Conservation (phyloP, 2,113 vertebrate genomes). For the Anoura caudifer region DNA sequence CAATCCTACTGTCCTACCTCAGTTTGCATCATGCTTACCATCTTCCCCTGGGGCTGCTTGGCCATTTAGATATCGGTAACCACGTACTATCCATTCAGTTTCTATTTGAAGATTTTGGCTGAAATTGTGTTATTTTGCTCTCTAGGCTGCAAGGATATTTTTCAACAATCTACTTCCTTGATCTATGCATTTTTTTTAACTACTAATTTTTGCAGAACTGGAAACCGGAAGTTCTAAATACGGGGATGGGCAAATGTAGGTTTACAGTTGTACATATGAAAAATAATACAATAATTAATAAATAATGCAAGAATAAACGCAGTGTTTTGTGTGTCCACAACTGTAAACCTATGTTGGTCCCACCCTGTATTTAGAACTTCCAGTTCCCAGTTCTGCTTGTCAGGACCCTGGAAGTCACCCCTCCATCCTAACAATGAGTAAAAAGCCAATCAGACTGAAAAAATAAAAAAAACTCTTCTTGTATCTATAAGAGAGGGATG, state of each 20-base stretch:
- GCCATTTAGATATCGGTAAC: neutral
- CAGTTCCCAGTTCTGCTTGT: neutral
- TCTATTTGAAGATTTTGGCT: neutral
- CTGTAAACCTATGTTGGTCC: neutral
- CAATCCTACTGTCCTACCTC: neutral
- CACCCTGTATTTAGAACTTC: neutral
- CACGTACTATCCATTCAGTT: neutral
- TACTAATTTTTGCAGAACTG: neutral
- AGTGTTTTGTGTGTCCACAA: neutral
- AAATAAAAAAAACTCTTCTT: neutral
- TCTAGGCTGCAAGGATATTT: neutral
- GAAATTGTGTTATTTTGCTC: neutral
- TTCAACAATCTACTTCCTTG: neutral
- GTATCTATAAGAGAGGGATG: neutral
- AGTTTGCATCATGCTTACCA: neutral
- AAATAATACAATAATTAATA: neutral
- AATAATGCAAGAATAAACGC: neutral
- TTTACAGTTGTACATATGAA: neutral
- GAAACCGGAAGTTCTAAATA: neutral
- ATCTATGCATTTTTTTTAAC: neutral
- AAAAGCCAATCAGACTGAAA: neutral
- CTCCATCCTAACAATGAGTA: neutral
- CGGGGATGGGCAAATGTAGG: neutral
- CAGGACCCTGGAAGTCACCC: neutral
- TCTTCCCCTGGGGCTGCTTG: neutral